A percentile compares a stretch with the other conserved stretches of the same genome.
Evolutionary conservation across 2,888 invertebrate genomes (phyloP).

Genomic region (Tetragonisca angustula): DNA sequence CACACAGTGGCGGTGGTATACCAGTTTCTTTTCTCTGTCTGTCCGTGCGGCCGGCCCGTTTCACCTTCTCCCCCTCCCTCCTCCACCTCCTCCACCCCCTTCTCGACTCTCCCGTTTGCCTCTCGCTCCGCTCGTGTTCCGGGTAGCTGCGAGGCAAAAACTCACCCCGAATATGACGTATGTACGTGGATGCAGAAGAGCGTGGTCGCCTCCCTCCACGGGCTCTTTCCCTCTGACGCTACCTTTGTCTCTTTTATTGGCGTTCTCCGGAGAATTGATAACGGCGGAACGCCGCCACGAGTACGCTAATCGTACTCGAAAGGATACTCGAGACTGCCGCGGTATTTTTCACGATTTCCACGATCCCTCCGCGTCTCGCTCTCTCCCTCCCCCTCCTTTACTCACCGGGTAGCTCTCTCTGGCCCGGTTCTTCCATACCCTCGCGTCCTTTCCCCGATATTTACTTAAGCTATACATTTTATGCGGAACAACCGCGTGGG

Average conservation of each 20-base stretch:
- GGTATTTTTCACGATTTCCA: conserved; percentile 74
- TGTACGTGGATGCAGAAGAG: conserved; percentile 70
- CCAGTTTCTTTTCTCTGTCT: conserved; percentile 15
- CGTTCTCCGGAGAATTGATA: conserved; percentile 79
- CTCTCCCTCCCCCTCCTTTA: conserved; percentile 15
- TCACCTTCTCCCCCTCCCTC: not conserved
- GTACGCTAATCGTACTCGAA: conserved; percentile 75
- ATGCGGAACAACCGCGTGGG: conserved; percentile 60
- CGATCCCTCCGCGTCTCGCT: conserved; percentile 54
- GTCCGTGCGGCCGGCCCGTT: not conserved
- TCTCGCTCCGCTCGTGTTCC: conserved; percentile 35
- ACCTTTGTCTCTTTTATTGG: conserved; percentile 80
- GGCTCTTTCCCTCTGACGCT: conserved; percentile 60
- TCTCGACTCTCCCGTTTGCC: not conserved
- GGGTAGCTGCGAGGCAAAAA: conserved; percentile 63
- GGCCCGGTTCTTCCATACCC: conserved; percentile 49
- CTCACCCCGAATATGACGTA: conserved; percentile 69
- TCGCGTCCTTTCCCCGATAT: conserved; percentile 64
- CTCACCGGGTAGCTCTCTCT: too few species aligned
- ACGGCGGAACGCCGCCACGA: conserved; percentile 74
- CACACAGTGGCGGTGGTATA: conserved; percentile 66
- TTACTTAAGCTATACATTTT: conserved; percentile 67
- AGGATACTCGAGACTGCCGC: conserved; percentile 75
- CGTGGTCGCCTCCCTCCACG: conserved; percentile 52
- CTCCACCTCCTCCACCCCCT: too few species aligned